These are phyloP conservation scores for Aleiodes sp. DNA, from an alignment of 1,140 invertebrate genomes.

Conservation along the genomic window DNA sequence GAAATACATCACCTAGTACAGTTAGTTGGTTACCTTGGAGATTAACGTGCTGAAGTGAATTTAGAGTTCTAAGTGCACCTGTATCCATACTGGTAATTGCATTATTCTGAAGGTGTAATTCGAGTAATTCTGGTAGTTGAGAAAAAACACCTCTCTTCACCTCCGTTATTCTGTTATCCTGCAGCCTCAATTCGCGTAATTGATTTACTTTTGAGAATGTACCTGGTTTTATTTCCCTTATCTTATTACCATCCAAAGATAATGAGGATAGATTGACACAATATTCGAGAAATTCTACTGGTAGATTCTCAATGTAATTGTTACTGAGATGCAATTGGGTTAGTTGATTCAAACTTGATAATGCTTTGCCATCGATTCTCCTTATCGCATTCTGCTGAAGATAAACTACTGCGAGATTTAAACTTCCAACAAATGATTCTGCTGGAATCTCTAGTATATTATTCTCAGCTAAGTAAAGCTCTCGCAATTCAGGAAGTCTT, in stretches of 20 bases:
- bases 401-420: conserved; percentile 82
- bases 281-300: conserved; percentile 76
- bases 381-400: conserved; percentile 88
- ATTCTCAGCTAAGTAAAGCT: conserved; percentile 89
- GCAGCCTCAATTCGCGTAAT: conserved; percentile 83
- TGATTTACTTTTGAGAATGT: conserved; percentile 80
- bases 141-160: conserved; percentile 84
- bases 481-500: conserved; percentile 78
- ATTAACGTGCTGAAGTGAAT: conserved; percentile 88
- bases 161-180: conserved; percentile 82
- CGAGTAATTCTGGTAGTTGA: conserved; percentile 79
- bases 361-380: conserved; percentile 77
- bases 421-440: conserved; percentile 82
- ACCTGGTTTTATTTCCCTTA: conserved; percentile 80
- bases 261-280: conserved; percentile 82
- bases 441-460: conserved; percentile 86
- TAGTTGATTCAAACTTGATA: conserved; percentile 77
- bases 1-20: conserved; percentile 83
- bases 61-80: conserved; percentile 83
- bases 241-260: conserved; percentile 90
- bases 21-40: conserved; percentile 83
- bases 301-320: conserved; percentile 84
- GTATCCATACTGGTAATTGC: conserved; percentile 81
- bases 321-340: conserved; percentile 86
- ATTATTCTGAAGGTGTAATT: conserved; percentile 90